Conservation (phyloP, 2,797 vertebrate genomes). For the Heteromormyrus szaboi region DNA sequence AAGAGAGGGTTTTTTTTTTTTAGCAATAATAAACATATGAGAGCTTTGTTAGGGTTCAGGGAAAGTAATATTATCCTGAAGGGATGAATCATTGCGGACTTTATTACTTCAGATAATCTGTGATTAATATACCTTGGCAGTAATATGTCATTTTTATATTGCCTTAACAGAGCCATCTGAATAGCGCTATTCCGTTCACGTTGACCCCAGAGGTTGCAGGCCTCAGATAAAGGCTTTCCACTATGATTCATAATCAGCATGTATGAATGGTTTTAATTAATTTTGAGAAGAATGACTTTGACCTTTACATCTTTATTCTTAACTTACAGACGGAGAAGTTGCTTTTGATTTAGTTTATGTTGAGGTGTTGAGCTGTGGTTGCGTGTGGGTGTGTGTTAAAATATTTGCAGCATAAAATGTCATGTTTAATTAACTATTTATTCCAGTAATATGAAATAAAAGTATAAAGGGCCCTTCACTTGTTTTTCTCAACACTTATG, state of each 20-base stretch:
- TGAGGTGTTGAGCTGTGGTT: neutral
- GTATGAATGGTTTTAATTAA: conserved; percentile 4
- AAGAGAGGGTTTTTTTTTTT: neutral
- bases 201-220: neutral
- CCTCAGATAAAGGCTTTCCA: neutral
- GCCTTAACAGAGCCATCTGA: conserved; percentile 1
- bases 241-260: neutral
- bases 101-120: neutral
- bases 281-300: neutral
- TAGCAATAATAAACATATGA: neutral
- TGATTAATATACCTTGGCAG: conserved; percentile 1
- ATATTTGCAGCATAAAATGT: neutral
- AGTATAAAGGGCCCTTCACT: neutral
- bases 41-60: neutral
- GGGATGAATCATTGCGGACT: neutral
- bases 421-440: neutral
- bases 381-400: neutral
- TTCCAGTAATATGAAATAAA: neutral
- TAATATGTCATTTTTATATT: neutral
- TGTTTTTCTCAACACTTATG: neutral
- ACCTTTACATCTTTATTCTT: neutral
- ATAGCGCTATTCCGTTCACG: neutral
- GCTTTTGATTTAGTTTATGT: neutral
- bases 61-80: conserved; percentile 6
- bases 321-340: neutral